A percentile compares a stretch with the other conserved stretches of the same genome.
phyloP scores from a whole-genome alignment of 2,888 invertebrate genomes.

The Cordilura impudica region DNA sequence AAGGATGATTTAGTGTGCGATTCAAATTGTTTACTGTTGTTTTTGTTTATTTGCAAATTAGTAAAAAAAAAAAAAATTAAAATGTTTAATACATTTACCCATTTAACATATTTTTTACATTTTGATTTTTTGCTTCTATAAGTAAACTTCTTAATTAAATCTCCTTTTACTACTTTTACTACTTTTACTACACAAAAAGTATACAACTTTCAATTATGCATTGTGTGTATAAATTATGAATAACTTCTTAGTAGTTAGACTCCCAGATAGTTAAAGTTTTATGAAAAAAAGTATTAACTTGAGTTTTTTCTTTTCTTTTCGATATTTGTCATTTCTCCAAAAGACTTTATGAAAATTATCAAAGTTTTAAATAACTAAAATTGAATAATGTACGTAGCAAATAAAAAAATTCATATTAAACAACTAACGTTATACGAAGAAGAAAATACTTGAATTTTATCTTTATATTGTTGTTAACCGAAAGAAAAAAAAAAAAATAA shows the following conservation, averaged over 20 bases:
- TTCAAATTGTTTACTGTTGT: no score
- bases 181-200: no score
- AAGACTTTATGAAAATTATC: slow-evolving; percentile 26
- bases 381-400: neutral
- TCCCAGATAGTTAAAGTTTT: neutral
- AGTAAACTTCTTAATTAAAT: no score
- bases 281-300: neutral
- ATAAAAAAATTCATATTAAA: slow-evolving; percentile 16
- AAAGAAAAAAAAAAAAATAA: slow-evolving; percentile 21
- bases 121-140: no score
- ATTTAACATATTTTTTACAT: no score
- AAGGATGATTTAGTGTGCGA: no score
- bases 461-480: neutral
- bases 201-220: no score
- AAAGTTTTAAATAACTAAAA: slow-evolving; percentile 39
- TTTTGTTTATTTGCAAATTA: no score
- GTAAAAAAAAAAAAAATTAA: no score
- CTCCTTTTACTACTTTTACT: no score
- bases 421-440: neutral
- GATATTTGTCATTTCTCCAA: neutral
- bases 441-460: neutral
- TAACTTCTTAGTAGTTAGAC: neutral
- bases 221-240: no score
- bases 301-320: neutral
- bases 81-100: no score